Percentiles rank a stretch among this genome's conserved stretches.
These are phyloP conservation scores for Subanguina moxae DNA, from an alignment of 1,140 invertebrate genomes.

Conservation along the genomic window DNA sequence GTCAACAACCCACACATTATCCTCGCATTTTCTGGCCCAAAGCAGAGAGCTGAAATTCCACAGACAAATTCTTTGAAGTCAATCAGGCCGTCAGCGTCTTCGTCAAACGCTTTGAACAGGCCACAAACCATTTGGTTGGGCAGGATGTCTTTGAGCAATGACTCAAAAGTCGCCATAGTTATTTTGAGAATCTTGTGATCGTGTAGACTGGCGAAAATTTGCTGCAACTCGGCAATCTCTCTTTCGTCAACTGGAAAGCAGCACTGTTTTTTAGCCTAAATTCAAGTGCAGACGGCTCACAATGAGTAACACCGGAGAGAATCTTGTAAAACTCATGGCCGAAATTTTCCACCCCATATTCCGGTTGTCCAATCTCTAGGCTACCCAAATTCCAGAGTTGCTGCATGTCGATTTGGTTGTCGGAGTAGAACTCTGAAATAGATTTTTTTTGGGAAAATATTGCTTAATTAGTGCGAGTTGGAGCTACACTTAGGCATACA, in stretches of 20 bases:
- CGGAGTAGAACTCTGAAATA: too few species aligned
- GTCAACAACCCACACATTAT: constrained; percentile 25
- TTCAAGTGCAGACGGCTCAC: neutral
- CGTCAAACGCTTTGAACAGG: constrained; percentile 78
- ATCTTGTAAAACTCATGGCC: too few species aligned
- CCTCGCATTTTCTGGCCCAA: constrained; percentile 66
- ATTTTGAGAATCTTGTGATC: constrained; percentile 7
- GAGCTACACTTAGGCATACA: too few species aligned
- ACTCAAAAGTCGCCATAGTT: constrained; percentile 1
- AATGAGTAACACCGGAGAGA: constrained; percentile 16
- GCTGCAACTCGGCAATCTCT: constrained; percentile 12
- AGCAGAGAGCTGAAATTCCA: constrained; percentile 79
- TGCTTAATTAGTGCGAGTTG: too few species aligned
- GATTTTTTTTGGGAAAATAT: too few species aligned
- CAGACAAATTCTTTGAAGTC: constrained; percentile 88
- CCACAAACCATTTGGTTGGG: neutral
- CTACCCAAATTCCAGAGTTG: too few species aligned
- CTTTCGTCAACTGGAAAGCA: constrained; percentile 11
- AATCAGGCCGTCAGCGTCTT: constrained; percentile 79
- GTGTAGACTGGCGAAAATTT: neutral
- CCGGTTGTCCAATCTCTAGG: neutral
- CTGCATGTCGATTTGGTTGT: too few species aligned
- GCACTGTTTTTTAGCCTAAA: too few species aligned
- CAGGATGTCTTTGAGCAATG: constrained; percentile 2
- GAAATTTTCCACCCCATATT: neutral